A percentile compares a stretch with the other conserved stretches of the same genome.
Conservation (phyloP, 2,888 invertebrate genomes). For the Tetanocera ferruginea region DNA sequence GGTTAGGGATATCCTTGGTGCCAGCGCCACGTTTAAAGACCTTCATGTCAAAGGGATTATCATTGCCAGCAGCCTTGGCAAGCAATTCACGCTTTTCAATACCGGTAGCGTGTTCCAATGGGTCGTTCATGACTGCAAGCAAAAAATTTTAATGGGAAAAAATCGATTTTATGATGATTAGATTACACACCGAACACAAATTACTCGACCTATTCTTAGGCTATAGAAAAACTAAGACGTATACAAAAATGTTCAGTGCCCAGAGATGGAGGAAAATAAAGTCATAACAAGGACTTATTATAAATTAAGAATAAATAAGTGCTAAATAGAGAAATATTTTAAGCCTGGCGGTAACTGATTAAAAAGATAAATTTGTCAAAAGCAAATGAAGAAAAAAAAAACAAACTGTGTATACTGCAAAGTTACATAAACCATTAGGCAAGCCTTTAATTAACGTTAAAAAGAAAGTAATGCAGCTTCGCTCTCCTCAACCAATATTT, state of each 20-base stretch:
- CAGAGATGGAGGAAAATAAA: too few species aligned
- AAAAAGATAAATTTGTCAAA: neutral
- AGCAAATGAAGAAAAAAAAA: neutral
- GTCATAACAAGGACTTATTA: too few species aligned
- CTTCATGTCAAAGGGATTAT: conserved; percentile 88
- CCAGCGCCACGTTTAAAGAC: conserved; percentile 85
- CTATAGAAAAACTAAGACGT: too few species aligned
- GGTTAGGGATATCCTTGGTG: conserved; percentile 87
- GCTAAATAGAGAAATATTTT: too few species aligned
- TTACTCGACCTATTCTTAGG: too few species aligned
- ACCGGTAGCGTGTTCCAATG: conserved; percentile 93
- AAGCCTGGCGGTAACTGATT: neutral
- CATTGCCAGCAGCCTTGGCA: conserved; percentile 88
- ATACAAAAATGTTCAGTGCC: too few species aligned
- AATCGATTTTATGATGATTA: neutral
- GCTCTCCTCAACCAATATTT: too few species aligned
- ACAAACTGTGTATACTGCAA: conserved; percentile 6
- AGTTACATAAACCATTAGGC: conserved; percentile 47
- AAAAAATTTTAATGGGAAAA: neutral
- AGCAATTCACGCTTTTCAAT: conserved; percentile 91
- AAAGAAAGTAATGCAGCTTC: too few species aligned
- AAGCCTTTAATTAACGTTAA: neutral
- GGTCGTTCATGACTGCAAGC: conserved; percentile 84
- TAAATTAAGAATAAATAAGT: too few species aligned
- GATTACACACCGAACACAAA: too few species aligned